Conservation (phyloP, 2,888 invertebrate species). For the Cheilosia vulpina region DNA sequence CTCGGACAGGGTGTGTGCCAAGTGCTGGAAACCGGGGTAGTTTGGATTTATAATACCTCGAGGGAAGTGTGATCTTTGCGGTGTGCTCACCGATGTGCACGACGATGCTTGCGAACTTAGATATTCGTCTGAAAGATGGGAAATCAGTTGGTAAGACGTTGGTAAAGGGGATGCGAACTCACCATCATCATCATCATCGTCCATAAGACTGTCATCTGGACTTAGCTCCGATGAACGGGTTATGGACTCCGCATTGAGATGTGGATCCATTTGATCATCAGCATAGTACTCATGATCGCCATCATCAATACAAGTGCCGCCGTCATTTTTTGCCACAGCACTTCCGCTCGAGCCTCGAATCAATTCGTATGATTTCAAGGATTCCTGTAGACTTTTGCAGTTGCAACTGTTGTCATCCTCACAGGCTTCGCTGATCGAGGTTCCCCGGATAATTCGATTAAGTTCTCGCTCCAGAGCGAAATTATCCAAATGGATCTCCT, state of each 20-base stretch:
- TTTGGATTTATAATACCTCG: slow-evolving; percentile 92
- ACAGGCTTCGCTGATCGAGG: slow-evolving; percentile 70
- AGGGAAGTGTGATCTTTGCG: slow-evolving; percentile 83
- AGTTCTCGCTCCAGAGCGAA: slow-evolving; percentile 64
- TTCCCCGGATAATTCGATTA: slow-evolving; percentile 62
- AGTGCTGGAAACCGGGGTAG: slow-evolving; percentile 93
- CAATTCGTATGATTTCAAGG: slow-evolving; percentile 66
- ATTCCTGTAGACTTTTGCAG: slow-evolving; percentile 68
- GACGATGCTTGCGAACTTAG: slow-evolving; percentile 70
- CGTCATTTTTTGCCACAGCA: slow-evolving; percentile 43
- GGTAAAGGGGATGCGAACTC: not conserved
- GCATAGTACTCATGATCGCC: slow-evolving; percentile 60
- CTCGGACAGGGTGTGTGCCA: slow-evolving; percentile 88
- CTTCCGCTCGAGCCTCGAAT: slow-evolving; percentile 30
- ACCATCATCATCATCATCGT: slow-evolving; percentile 72
- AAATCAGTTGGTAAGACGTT: not conserved
- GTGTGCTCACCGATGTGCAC: slow-evolving; percentile 76
- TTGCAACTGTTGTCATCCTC: slow-evolving; percentile 68
- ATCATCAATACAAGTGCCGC: slow-evolving; percentile 30
- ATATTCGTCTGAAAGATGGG: slow-evolving; percentile 56
- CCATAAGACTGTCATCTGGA: slow-evolving; percentile 70
- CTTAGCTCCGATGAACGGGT: slow-evolving; percentile 47
- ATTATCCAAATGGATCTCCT: slow-evolving; percentile 66
- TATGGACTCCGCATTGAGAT: slow-evolving; percentile 66
- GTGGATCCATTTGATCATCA: slow-evolving; percentile 69